These are phyloP conservation scores for Shinisaurus crocodilurus DNA, from an alignment of 2,113 vertebrate genomes.

Conservation along the genomic window DNA sequence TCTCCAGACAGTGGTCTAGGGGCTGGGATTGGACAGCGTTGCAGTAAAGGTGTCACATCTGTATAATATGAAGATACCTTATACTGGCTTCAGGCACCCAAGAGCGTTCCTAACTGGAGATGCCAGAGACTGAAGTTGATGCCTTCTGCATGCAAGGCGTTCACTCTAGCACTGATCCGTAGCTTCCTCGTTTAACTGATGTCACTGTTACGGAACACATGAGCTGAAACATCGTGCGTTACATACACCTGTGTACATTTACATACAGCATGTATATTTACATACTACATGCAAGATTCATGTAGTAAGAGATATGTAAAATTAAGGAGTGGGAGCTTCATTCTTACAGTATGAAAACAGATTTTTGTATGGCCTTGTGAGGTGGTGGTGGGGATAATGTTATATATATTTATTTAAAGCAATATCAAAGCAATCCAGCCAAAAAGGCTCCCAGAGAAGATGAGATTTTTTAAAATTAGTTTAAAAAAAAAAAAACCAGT, in stretches of 20 bases:
- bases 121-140: neutral
- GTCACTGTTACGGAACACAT: neutral
- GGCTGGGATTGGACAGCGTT: neutral
- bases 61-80: neutral
- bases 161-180: neutral
- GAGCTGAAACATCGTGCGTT: neutral
- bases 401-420: no score
- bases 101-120: neutral
- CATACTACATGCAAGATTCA: neutral
- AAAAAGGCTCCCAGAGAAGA: no score
- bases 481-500: no score
- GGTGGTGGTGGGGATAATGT: no score
- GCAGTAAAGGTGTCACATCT: neutral
- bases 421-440: no score
- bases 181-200: neutral
- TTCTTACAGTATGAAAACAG: no score
- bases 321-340: neutral
- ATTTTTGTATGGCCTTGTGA: no score
- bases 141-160: neutral
- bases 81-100: neutral
- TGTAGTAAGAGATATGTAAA: neutral
- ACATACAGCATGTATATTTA: neutral
- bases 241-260: neutral
- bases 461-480: no score
- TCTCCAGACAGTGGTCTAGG: neutral